Evolutionary conservation across 1,140 invertebrate species (phyloP).

Genomic region (Euwallacea similis): DNA sequence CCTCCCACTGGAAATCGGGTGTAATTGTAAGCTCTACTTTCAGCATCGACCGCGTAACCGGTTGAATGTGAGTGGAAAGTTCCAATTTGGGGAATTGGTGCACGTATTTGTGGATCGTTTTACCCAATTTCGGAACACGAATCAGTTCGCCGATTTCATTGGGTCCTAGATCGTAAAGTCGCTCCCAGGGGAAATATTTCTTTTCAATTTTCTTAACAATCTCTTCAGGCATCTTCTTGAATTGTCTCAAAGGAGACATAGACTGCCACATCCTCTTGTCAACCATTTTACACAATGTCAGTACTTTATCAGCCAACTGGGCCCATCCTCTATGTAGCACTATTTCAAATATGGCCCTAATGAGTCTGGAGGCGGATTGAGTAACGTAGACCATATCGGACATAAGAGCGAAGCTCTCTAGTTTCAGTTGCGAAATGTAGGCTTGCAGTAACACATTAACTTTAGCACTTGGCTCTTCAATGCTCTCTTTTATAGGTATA

Average conservation of each 20-base stretch:
- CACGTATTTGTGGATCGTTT: constrained; percentile 96
- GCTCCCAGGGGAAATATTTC: constrained; percentile 93
- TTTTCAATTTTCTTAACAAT: constrained; percentile 98
- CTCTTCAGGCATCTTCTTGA: constrained; percentile 97
- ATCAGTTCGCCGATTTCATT: constrained; percentile 98
- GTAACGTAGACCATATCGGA: constrained; percentile 99
- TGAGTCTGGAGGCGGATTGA: constrained; percentile 92
- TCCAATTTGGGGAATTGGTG: constrained; percentile 97
- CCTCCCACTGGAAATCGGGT: constrained; percentile 99
- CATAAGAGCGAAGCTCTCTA: constrained; percentile 98
- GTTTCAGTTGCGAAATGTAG: constrained; percentile 97
- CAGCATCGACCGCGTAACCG: constrained; percentile 93
- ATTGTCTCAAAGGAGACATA: constrained; percentile 97
- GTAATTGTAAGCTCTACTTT: constrained; percentile 97
- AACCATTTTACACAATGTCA: constrained; percentile 98
- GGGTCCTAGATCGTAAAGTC: constrained; percentile 93
- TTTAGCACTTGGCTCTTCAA: constrained; percentile 98
- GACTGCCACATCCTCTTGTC: constrained; percentile 99
- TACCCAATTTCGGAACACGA: constrained; percentile 93
- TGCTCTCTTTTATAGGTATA: constrained; percentile 98
- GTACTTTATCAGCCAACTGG: constrained; percentile 92
- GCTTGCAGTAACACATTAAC: constrained; percentile 95
- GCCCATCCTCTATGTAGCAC: constrained; percentile 91
- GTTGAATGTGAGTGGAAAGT: constrained; percentile 94
- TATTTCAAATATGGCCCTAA: constrained; percentile 98